Conservation (phyloP, 2,888 invertebrate species). For the Sericinus montela region DNA sequence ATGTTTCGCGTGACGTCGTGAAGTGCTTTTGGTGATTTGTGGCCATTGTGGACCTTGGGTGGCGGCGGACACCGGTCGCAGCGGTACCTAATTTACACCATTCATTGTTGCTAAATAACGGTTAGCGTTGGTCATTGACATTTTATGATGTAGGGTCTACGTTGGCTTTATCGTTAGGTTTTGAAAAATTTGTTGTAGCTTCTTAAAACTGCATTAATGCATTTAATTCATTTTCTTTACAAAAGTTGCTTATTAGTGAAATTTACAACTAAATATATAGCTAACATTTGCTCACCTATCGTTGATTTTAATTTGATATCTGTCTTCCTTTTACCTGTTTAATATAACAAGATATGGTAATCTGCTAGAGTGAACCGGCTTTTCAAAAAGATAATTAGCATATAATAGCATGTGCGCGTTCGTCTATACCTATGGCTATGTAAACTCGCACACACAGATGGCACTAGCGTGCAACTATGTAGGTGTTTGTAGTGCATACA, state of each 20-base stretch:
- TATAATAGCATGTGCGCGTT: conserved; percentile 55
- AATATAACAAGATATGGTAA: conserved; percentile 33
- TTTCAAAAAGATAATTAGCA: conserved; percentile 59
- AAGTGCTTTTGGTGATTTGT: conserved; percentile 75
- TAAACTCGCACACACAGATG: conserved; percentile 22
- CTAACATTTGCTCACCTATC: neutral
- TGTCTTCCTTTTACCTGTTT: conserved; percentile 26
- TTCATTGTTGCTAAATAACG: conserved; percentile 50
- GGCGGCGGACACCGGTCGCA: conserved; percentile 39
- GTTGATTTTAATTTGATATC: neutral
- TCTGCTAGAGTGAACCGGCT: conserved; percentile 41
- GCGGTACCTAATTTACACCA: conserved; percentile 55
- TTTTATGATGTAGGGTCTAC: conserved; percentile 36
- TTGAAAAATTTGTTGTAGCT: conserved; percentile 14
- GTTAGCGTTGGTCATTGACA: conserved; percentile 44
- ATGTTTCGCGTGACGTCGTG: conserved; percentile 61
- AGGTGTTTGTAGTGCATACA: conserved; percentile 52
- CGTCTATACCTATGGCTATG: conserved; percentile 31
- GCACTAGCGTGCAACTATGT: conserved; percentile 55
- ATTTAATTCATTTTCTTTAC: neutral
- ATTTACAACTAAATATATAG: neutral
- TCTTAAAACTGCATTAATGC: neutral
- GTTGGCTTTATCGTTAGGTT: conserved; percentile 21
- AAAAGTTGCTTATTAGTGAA: neutral
- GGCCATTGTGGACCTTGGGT: conserved; percentile 56